Conservation (phyloP, 2,888 invertebrate species). For the Leucoptera coffeella region DNA sequence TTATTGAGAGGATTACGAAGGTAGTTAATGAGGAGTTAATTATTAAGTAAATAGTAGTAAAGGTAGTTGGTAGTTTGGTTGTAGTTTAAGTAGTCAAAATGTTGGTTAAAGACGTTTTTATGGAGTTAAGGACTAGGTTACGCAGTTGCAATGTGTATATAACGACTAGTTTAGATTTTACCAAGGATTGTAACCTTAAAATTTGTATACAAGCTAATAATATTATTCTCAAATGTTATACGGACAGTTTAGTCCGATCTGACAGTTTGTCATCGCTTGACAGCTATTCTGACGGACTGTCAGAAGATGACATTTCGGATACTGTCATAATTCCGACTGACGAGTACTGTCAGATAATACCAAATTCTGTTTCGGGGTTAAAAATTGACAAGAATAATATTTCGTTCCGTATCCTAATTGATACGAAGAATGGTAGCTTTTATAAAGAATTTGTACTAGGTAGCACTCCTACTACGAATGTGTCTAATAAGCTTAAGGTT, state of each 20-base stretch:
- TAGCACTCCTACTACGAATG: conserved; percentile 7
- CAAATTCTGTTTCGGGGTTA: conserved; percentile 44
- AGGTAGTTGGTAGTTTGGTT: conserved; percentile 1
- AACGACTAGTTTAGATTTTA: conserved; percentile 33
- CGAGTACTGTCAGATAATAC: conserved; percentile 37
- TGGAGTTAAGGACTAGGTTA: conserved; percentile 55
- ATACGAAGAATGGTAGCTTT: conserved; percentile 38
- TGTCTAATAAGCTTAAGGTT: conserved; percentile 10
- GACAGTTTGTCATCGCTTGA: conserved; percentile 41
- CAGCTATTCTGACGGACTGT: conserved; percentile 34
- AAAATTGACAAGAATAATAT: conserved; percentile 38
- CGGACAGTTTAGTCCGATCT: conserved; percentile 14
- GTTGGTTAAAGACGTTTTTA: conserved; percentile 45
- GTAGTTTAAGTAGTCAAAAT: conserved; percentile 15
- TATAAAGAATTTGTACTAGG: conserved; percentile 29
- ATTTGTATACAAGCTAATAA: conserved; percentile 38
- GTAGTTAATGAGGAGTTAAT: conserved; percentile 15
- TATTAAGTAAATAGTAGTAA: conserved; percentile 19
- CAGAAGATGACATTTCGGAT: conserved; percentile 29
- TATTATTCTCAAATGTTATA: conserved; percentile 35
- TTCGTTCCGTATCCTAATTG: conserved; percentile 40
- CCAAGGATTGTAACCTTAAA: conserved; percentile 34
- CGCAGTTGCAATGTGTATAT: conserved; percentile 57
- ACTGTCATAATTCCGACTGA: conserved; percentile 25
- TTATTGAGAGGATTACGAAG: conserved; percentile 32